These are phyloP conservation scores for Zaprionus camerounensis DNA, from an alignment of 1,140 invertebrate genomes.

Conservation along the genomic window DNA sequence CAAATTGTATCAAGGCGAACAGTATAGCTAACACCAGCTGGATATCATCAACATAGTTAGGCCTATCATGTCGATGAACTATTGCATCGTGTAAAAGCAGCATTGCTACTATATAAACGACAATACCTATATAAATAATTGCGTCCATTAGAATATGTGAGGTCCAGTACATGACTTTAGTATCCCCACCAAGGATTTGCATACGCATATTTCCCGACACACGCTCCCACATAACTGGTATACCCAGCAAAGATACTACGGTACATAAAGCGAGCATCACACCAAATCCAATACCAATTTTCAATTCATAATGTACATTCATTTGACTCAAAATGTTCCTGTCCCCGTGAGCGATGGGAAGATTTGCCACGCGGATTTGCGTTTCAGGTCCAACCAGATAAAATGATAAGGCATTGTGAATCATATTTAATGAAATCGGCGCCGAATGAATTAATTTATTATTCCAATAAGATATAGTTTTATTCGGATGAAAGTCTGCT, in stretches of 20 bases:
- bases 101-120: background rate
- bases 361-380: conserved; percentile 12
- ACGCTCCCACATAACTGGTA: conserved; percentile 3
- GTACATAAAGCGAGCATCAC: background rate
- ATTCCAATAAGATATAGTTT: conserved; percentile 12
- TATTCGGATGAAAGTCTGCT: background rate
- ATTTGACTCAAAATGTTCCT: background rate
- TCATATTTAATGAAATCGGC: conserved; percentile 21
- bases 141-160: background rate
- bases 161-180: background rate
- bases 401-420: conserved; percentile 25
- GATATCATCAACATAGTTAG: conserved; percentile 2
- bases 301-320: background rate
- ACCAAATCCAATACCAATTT: conserved; percentile 1
- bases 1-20: conserved; percentile 4
- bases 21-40: background rate
- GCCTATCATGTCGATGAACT: background rate
- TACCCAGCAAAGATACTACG: background rate
- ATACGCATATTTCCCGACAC: background rate
- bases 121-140: background rate
- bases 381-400: background rate
- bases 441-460: conserved; percentile 8
- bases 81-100: background rate
- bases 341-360: conserved; percentile 3
- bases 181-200: background rate